These are phyloP conservation scores for Watsonalla cultraria DNA, from an alignment of 2,888 invertebrate genomes.

Conservation along the genomic window DNA sequence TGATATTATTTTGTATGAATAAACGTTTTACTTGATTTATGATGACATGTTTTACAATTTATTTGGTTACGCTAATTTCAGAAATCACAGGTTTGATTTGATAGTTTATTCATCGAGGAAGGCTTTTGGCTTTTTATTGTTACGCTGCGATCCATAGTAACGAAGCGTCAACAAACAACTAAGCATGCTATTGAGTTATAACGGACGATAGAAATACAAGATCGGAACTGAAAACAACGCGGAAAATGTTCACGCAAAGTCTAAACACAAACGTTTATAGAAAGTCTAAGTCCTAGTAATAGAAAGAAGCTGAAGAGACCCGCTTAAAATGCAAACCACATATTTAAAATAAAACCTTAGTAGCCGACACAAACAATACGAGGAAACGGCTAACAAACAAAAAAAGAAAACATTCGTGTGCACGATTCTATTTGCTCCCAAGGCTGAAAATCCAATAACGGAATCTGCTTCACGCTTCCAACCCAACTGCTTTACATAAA, in stretches of 20 bases:
- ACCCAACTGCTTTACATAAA: constrained; percentile 1
- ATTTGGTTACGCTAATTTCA: no score
- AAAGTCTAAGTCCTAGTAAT: constrained; percentile 7
- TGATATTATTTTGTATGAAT: no score
- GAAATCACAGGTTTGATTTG: no score
- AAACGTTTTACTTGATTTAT: no score
- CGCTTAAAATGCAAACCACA: constrained; percentile 31
- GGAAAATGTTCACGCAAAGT: background rate
- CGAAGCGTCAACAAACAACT: no score
- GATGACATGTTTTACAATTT: no score
- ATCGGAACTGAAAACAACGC: no score
- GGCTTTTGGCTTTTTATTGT: no score
- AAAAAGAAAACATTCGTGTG: constrained; percentile 12
- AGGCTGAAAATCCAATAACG: constrained; percentile 31
- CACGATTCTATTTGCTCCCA: constrained; percentile 29
- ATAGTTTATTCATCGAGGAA: no score
- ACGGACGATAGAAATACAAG: no score
- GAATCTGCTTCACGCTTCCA: background rate
- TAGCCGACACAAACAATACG: constrained; percentile 26
- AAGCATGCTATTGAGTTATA: no score
- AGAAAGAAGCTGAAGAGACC: constrained; percentile 4
- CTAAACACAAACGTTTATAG: background rate
- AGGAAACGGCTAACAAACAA: constrained; percentile 29
- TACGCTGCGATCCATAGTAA: no score
- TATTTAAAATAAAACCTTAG: constrained; percentile 28